Conservation (phyloP, 2,113 vertebrate genomes). For the Clinocottus analis region DNA sequence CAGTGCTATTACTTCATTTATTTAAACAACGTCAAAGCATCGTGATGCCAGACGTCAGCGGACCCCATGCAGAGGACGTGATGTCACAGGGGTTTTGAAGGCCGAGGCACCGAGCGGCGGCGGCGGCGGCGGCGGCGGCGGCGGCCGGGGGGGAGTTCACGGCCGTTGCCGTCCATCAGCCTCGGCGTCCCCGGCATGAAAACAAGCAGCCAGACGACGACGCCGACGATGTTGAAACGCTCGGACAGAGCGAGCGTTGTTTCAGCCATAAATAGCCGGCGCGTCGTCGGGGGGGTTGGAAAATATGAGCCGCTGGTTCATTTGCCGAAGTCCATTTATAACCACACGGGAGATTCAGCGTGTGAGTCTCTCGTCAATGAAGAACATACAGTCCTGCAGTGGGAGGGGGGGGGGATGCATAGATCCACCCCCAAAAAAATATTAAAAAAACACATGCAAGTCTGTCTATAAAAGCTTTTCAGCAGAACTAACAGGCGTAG, state of each 20-base stretch:
- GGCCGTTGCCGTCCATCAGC: slow-evolving; percentile 66
- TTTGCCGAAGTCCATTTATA: slow-evolving; percentile 46
- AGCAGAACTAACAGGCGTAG: slow-evolving; percentile 7
- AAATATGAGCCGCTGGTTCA: slow-evolving; percentile 64
- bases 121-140: no score
- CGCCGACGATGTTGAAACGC: slow-evolving; percentile 57
- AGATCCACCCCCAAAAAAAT: not conserved
- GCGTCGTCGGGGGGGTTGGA: slow-evolving; percentile 60
- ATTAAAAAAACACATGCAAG: not conserved
- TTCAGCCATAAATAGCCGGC: slow-evolving; percentile 54
- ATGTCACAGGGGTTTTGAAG: slow-evolving; percentile 67
- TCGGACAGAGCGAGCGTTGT: slow-evolving; percentile 68
- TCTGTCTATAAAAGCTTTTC: not conserved
- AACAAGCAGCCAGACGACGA: slow-evolving; percentile 47
- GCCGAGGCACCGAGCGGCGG: slow-evolving; percentile 41
- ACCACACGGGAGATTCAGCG: slow-evolving; percentile 49
- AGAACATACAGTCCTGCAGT: not conserved
- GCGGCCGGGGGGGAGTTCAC: no score
- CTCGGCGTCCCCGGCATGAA: slow-evolving; percentile 46
- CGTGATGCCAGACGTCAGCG: slow-evolving; percentile 63
- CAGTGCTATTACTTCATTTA: slow-evolving; percentile 65
- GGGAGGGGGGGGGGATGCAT: slow-evolving; percentile 8
- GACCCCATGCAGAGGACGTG: slow-evolving; percentile 63
- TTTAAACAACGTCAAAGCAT: slow-evolving; percentile 62
- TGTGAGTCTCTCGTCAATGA: slow-evolving; percentile 42